phyloP scores from a whole-genome alignment of 1,140 invertebrate genomes.

The Pentalonia nigronervosa region DNA sequence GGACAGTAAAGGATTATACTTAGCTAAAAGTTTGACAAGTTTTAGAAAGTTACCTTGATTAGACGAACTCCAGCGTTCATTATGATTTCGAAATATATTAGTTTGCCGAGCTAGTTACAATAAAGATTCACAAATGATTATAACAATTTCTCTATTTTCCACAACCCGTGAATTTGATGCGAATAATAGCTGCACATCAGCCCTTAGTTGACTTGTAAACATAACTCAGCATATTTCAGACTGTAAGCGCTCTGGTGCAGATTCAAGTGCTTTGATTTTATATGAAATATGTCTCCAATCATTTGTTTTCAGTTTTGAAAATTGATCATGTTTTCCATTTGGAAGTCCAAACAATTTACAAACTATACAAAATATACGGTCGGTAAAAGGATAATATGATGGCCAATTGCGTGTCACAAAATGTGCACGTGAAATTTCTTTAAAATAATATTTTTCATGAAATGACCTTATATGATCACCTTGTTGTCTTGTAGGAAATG shows the following conservation, averaged over 20 bases:
- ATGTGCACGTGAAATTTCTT: not conserved
- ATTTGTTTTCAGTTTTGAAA: not conserved
- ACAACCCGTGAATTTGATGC: not conserved
- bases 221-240: conserved; percentile 12
- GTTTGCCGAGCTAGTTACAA: not conserved
- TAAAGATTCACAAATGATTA: not conserved
- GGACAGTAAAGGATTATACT: not conserved
- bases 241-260: not conserved
- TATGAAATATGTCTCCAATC: not conserved
- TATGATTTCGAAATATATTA: not conserved
- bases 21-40: not conserved
- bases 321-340: not conserved
- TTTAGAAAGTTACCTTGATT: not conserved
- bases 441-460: conserved; percentile 12
- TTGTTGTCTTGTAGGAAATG: not conserved
- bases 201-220: not conserved
- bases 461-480: not conserved
- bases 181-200: not conserved
- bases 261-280: not conserved
- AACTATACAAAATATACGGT: not conserved
- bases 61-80: not conserved
- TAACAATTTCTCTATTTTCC: not conserved
- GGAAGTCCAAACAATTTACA: conserved; percentile 3
- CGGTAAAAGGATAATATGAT: not conserved
- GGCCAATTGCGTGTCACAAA: not conserved